These are phyloP conservation scores for Antitype chi DNA, from an alignment of 2,888 invertebrate genomes.

Conservation along the genomic window DNA sequence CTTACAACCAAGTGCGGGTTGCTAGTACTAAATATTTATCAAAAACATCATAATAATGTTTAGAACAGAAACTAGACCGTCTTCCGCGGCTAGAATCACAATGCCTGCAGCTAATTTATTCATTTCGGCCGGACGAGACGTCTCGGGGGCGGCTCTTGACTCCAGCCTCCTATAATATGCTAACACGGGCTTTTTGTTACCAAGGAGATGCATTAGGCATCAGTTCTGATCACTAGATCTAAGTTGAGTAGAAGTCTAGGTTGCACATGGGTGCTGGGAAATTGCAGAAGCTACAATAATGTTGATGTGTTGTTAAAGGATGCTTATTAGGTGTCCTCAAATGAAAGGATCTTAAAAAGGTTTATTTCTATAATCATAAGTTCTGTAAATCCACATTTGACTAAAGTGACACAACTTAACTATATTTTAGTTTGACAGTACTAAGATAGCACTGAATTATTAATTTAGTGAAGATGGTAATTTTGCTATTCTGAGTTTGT, in stretches of 20 bases:
- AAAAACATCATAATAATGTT: not conserved
- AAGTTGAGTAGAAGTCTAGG: not conserved
- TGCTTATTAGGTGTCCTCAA: not conserved
- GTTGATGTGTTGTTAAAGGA: not conserved
- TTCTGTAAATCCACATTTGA: not conserved
- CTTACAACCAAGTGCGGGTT: too few species aligned
- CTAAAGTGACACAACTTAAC: too few species aligned
- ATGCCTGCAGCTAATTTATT: conserved; percentile 53
- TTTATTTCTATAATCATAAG: too few species aligned
- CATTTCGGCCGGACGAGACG: conserved; percentile 27
- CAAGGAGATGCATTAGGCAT: not conserved
- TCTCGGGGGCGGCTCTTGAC: conserved; percentile 34
- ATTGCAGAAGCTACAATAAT: not conserved
- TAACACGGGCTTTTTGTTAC: conserved; percentile 31
- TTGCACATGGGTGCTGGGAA: not conserved
- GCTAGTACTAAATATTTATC: not conserved
- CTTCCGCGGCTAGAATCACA: conserved; percentile 20
- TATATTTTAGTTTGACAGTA: too few species aligned
- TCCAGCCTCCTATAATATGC: conserved; percentile 36
- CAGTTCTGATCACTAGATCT: conserved; percentile 23
- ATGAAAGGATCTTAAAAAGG: not conserved
- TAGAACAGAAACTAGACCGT: conserved; percentile 5
- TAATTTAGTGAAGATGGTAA: too few species aligned
- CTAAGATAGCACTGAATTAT: too few species aligned
- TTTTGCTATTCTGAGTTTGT: too few species aligned